Conservation (phyloP, 2,888 invertebrate species). For the Rhorus exstirpatorius region DNA sequence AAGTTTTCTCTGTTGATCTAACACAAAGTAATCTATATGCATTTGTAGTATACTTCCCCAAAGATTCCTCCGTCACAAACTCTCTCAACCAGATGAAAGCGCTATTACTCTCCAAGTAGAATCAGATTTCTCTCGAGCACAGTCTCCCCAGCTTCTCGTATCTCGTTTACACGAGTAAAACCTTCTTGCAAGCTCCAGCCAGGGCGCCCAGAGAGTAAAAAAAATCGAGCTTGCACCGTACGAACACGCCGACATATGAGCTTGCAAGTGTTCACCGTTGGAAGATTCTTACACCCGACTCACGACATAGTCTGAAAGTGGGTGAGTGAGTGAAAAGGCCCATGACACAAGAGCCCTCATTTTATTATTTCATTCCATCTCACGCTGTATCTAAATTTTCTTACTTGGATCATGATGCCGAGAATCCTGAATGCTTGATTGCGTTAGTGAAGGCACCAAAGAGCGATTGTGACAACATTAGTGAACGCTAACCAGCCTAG, state of each 20-base stretch:
- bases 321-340: too few relatives aligned
- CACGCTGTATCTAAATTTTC: too few relatives aligned
- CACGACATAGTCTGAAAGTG: background rate
- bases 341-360: too few relatives aligned
- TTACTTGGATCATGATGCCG: too few relatives aligned
- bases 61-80: background rate
- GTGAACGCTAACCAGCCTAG: too few relatives aligned
- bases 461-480: too few relatives aligned
- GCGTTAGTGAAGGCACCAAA: too few relatives aligned
- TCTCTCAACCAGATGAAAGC: constrained; percentile 2
- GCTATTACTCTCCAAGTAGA: constrained; percentile 5
- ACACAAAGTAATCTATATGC: constrained; percentile 4
- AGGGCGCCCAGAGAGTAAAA: background rate
- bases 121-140: constrained; percentile 20
- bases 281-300: background rate
- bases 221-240: background rate
- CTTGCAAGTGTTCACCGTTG: background rate
- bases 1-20: background rate
- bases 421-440: too few relatives aligned
- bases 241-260: background rate
- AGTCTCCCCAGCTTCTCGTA: constrained; percentile 17
- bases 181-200: constrained; percentile 4
- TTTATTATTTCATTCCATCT: too few relatives aligned
- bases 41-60: background rate
- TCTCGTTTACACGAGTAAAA: constrained; percentile 21